Percentiles rank a stretch among this genome's conserved stretches.
These are phyloP conservation scores for Morelia viridis DNA, from an alignment of 2,797 vertebrate genomes.

Conservation along the genomic window DNA sequence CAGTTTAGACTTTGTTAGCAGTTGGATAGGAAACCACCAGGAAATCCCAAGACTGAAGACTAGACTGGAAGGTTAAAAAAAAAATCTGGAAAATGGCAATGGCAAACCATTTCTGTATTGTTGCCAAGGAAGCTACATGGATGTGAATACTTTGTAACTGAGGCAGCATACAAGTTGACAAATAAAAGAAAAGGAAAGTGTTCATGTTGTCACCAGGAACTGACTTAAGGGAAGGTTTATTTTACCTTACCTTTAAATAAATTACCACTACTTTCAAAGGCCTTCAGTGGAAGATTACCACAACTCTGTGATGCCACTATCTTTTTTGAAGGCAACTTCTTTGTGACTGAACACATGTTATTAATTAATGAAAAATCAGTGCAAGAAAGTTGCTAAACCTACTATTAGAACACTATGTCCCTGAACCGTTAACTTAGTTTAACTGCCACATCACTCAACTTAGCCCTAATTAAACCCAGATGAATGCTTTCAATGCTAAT, in stretches of 20 bases:
- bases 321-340: constrained; percentile 56
- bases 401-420: constrained; percentile 64
- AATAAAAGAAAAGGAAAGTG: background rate
- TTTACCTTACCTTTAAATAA: constrained; percentile 41
- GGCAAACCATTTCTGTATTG: background rate
- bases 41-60: background rate
- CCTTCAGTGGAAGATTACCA: constrained; percentile 58
- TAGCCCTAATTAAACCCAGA: constrained; percentile 80
- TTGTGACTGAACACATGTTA: constrained; percentile 17
- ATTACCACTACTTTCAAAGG: background rate
- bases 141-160: background rate
- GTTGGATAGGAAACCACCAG: background rate
- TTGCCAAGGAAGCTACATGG: background rate
- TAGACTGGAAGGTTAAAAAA: background rate
- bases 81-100: background rate
- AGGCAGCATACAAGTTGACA: background rate
- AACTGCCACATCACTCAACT: constrained; percentile 79
- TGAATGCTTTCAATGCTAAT: constrained; percentile 74
- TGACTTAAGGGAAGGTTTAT: background rate
- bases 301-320: constrained; percentile 50
- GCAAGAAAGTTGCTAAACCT: constrained; percentile 47
- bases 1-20: background rate
- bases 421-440: constrained; percentile 62
- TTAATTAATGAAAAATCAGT: constrained; percentile 50
- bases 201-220: background rate